Conservation (phyloP, 2,888 invertebrate genomes). For the Leptinotarsa haldemani region DNA sequence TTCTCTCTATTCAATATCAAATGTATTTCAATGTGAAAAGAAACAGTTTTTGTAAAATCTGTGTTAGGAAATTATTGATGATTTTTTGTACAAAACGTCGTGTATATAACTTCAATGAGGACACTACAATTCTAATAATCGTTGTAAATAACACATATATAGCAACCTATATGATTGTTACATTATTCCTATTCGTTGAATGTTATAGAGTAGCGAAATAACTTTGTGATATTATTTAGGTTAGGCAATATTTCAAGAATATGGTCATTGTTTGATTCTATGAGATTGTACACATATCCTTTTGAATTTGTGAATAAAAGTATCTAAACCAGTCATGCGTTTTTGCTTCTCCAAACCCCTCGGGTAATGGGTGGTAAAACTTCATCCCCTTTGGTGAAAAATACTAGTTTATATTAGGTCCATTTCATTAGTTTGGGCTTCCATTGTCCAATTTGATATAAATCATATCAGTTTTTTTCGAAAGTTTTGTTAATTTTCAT, state of each 20-base stretch:
- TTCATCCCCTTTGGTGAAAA: no score
- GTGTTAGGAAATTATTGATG: slow-evolving; percentile 4
- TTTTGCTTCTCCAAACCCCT: not conserved
- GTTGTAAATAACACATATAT: slow-evolving; percentile 24
- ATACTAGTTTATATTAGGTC: no score
- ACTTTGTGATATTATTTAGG: slow-evolving; percentile 42
- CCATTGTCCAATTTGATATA: no score
- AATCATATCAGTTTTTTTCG: no score
- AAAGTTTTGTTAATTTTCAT: no score
- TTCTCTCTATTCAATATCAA: not conserved
- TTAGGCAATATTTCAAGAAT: slow-evolving; percentile 30
- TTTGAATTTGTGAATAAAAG: slow-evolving; percentile 40
- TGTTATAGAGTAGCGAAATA: slow-evolving; percentile 39
- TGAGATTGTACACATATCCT: slow-evolving; percentile 36
- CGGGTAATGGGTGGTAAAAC: not conserved
- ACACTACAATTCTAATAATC: not conserved
- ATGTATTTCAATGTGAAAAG: slow-evolving; percentile 1
- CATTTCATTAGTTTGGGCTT: no score
- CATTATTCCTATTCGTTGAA: slow-evolving; percentile 39
- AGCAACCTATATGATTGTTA: slow-evolving; percentile 40
- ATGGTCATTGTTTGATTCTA: slow-evolving; percentile 37
- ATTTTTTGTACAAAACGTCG: slow-evolving; percentile 12
- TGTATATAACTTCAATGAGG: slow-evolving; percentile 4
- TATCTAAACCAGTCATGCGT: slow-evolving; percentile 23
- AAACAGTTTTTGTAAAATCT: slow-evolving; percentile 2